Evolutionary conservation across 1,140 invertebrate genomes (phyloP).

Genomic region (Drosophila elegans): DNA sequence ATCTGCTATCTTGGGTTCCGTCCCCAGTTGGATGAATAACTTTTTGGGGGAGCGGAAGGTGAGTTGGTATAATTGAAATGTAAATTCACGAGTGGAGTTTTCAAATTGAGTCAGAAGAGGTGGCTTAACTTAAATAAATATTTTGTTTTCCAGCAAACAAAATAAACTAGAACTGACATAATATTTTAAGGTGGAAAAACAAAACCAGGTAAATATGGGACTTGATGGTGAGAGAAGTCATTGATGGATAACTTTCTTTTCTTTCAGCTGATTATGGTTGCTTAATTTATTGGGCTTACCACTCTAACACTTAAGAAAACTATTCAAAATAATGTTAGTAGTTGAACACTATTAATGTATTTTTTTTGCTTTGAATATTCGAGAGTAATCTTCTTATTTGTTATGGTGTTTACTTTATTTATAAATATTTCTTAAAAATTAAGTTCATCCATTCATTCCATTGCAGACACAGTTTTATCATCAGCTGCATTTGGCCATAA

Average conservation of each 20-base stretch:
- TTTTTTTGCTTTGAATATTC: no score
- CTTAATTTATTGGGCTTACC: no score
- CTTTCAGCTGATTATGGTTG: no score
- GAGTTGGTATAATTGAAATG: slow-evolving; percentile 72
- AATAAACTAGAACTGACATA: slow-evolving; percentile 46
- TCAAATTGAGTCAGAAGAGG: slow-evolving; percentile 34
- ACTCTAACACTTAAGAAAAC: no score
- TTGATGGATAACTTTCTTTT: neutral
- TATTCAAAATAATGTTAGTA: no score
- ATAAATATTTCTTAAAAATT: neutral
- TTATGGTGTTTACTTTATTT: no score
- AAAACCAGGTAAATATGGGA: neutral
- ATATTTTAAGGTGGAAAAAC: slow-evolving; percentile 27
- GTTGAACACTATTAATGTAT: no score
- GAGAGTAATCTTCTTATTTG: no score
- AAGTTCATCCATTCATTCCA: slow-evolving; percentile 2
- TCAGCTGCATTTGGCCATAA: slow-evolving; percentile 14
- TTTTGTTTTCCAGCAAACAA: slow-evolving; percentile 40
- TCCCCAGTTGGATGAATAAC: slow-evolving; percentile 16
- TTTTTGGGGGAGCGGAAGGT: slow-evolving; percentile 8
- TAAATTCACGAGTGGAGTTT: slow-evolving; percentile 59
- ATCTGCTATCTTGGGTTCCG: slow-evolving; percentile 23
- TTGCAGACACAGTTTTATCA: neutral
- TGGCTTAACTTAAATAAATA: slow-evolving; percentile 55
- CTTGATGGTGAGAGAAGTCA: neutral